phyloP scores from a whole-genome alignment of 2,797 vertebrate genomes.

The Acomys russatus region DNA sequence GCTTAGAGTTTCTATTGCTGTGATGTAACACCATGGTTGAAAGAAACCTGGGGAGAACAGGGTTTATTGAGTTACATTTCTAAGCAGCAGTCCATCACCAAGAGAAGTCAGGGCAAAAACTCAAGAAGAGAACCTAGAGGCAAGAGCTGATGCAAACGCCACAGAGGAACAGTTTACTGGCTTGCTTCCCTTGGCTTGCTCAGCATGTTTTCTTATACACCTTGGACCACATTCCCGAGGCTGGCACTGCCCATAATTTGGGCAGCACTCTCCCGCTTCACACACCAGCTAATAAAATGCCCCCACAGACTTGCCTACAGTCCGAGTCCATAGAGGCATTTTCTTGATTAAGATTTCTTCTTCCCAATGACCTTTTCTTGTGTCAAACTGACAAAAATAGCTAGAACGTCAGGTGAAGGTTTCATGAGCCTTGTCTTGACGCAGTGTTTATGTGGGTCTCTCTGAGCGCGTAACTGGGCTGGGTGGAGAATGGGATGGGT shows the following conservation, averaged over 20 bases:
- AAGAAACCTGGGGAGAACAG: neutral
- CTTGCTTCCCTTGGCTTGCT: neutral
- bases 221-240: neutral
- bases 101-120: neutral
- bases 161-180: neutral
- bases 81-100: too few species aligned
- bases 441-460: neutral
- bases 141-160: neutral
- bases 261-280: neutral
- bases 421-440: neutral
- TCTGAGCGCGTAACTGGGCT: neutral
- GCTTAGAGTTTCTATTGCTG: neutral
- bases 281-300: neutral
- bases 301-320: neutral
- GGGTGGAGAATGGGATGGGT: neutral
- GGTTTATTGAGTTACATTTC: neutral
- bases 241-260: neutral
- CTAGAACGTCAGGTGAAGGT: neutral
- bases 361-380: neutral
- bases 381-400: neutral
- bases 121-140: neutral
- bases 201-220: neutral
- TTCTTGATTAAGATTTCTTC: neutral
- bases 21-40: neutral
- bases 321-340: neutral